Evolutionary conservation across 2,113 vertebrate species (phyloP), one percentile per base, ranked within the genome.

Genomic region (Nannospalax galili): DNA sequence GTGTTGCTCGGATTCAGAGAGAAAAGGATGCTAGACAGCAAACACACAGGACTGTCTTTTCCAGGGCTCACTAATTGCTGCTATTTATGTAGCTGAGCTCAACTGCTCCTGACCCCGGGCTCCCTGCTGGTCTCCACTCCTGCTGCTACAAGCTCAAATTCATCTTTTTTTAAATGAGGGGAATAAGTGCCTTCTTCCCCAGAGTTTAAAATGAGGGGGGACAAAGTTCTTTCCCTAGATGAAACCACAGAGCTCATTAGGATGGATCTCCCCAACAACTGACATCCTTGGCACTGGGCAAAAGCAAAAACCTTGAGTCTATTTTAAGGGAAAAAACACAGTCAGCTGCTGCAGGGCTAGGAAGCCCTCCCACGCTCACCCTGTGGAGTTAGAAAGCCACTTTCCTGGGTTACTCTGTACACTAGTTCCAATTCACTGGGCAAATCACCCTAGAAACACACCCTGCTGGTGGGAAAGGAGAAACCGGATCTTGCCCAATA

Each of bases 381-480:
- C 69, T 1, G 1, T 28, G 45, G 81, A 14, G 19, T 26, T 19
- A 37, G 1, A 24, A 84, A 74, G 45, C 48, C 75, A 2, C 56
- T 1, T 60, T 84, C 77, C 45, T 52, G 7, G 5, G 22, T 16
- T 85, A 70, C 72, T 96, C 93, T 90, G 35, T 2, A 5, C 22
- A 20, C 74, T 65, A 86, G 79, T 62, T 80, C 84, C 52, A 8
- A 52, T 89, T 96, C 91, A 70, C 8, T 77, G 92, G 94, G 95
- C 95, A 94, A 93, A 87, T 81, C 88, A 79, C 84, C 97, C 90
- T 80, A 65, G 96, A 92, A 91, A 88, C 3, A 73, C 3, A 40
- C 56, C 72, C 90, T 60, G 75, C 92, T 89, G 73, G 67, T 97
- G 93, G 78, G 84, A 97, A 98, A 91, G 52, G 32, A 93, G 95